Evolutionary conservation across 2,797 vertebrate species (phyloP), one percentile per base, ranked within the genome.

Genomic region (Centropyge bicolor): DNA sequence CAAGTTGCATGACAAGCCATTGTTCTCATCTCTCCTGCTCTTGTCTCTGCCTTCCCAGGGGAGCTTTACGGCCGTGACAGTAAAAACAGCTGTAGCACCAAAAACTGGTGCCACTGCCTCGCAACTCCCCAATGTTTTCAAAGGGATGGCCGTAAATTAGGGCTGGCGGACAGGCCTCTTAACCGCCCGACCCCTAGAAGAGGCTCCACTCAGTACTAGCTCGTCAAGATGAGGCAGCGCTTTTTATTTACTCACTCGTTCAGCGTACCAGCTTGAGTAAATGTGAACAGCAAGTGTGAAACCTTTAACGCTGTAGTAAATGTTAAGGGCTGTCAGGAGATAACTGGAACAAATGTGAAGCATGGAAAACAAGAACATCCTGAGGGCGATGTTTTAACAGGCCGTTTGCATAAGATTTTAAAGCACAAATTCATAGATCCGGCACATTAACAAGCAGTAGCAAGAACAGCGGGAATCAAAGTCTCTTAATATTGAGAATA

Each of bases 1-100:
- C 56, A 74, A 66, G 80, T 80, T 81, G 62, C 76, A 86, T 78
- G 86, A 84, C 81, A 62, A 73, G 36, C 78, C 72, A 88, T 85
- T 88, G 88, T 91, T 88, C 84, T 76, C 65, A 5, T 73, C 79
- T 70, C 74, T 78, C 65, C 65, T 60, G n/a, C 69, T 87, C 75
- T 56, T 31, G 82, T 76, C 89, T 86, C 77, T 49, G 78, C 78
- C 76, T 85, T 90, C 86, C 88, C 88, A 82, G 84, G 83, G 84
- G 92, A 90, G 78, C 87, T 94, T 94, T 93, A 95, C 35, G 20
- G 90, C 91, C 84, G 71, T 94, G 94, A 94, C 94, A 89, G 89
- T 94, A 90, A 93, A 94, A 95, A 87, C 95, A 95, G 93, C 94
- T 95, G 95, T 93, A 90, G 61, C 77, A 80, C 88, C 91, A 93